A percentile compares a stretch with the other conserved stretches of the same genome.
These are phyloP conservation scores for Pteruthius melanotis DNA, from an alignment of 2,113 vertebrate species.

Conservation along the genomic window DNA sequence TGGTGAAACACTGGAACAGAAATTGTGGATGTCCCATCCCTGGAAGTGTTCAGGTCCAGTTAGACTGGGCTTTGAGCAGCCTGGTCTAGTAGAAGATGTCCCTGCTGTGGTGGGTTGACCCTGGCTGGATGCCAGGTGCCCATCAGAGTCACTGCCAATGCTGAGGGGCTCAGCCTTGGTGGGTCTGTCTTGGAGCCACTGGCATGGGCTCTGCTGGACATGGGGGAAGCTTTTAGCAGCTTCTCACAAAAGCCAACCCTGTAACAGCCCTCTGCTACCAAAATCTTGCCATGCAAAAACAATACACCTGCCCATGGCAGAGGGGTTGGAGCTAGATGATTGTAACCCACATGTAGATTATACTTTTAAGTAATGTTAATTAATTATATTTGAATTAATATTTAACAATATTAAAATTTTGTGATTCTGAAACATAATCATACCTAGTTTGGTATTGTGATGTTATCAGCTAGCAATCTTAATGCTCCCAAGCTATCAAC, in stretches of 20 bases:
- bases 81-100: neutral
- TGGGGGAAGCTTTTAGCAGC: neutral
- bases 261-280: fast-evolving
- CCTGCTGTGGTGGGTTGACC: neutral
- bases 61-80: neutral
- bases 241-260: neutral
- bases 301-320: neutral
- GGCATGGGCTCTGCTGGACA: neutral
- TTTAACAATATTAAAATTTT: neutral
- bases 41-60: neutral
- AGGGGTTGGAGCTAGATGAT: too few relatives aligned
- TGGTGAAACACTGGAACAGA: neutral
- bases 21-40: neutral
- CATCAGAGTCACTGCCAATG: neutral
- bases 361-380: neutral
- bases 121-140: too few relatives aligned
- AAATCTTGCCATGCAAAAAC: neutral
- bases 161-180: neutral
- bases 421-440: neutral
- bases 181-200: neutral
- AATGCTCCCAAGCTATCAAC: neutral
- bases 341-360: too few relatives aligned
- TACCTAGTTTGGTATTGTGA: neutral
- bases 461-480: neutral
- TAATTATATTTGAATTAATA: neutral